Evolutionary conservation across 1,140 invertebrate species (phyloP).

Genomic region (Trinorchestia longiramus): DNA sequence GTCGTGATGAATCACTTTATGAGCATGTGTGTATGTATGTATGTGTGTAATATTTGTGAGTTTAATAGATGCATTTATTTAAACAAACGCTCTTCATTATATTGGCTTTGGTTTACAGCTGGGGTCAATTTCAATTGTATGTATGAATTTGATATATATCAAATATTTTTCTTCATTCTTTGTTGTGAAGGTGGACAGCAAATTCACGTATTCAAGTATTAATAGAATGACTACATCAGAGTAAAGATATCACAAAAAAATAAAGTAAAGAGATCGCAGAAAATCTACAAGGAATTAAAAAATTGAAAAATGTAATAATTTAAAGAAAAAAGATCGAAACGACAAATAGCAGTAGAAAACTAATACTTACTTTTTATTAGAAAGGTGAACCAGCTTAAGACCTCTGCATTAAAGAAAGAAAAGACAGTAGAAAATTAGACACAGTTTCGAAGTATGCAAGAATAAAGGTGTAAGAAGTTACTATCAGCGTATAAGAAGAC

Average conservation of each 20-base stretch:
- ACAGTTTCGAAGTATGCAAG: background rate
- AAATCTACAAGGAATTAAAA: background rate
- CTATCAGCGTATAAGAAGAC: background rate
- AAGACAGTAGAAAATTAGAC: constrained; percentile 5
- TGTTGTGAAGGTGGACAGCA: background rate
- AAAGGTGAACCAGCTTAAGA: constrained; percentile 40
- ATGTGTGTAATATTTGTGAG: background rate
- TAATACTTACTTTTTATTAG: constrained; percentile 44
- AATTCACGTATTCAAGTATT: background rate
- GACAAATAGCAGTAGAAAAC: background rate
- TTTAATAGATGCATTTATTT: background rate
- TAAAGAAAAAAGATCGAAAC: background rate
- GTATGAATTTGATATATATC: background rate
- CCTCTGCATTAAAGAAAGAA: constrained; percentile 38
- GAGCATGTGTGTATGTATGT: background rate
- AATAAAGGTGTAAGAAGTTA: background rate
- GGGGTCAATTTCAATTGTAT: background rate
- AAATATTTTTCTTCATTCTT: background rate
- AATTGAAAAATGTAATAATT: background rate
- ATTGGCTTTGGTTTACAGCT: background rate
- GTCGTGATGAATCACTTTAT: no score
- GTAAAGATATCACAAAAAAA: no score
- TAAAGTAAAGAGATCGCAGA: background rate
- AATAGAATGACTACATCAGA: background rate
- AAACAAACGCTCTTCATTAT: background rate